These are phyloP conservation scores for Aleiodes sp. DNA, from an alignment of 1,140 invertebrate species.

Conservation along the genomic window DNA sequence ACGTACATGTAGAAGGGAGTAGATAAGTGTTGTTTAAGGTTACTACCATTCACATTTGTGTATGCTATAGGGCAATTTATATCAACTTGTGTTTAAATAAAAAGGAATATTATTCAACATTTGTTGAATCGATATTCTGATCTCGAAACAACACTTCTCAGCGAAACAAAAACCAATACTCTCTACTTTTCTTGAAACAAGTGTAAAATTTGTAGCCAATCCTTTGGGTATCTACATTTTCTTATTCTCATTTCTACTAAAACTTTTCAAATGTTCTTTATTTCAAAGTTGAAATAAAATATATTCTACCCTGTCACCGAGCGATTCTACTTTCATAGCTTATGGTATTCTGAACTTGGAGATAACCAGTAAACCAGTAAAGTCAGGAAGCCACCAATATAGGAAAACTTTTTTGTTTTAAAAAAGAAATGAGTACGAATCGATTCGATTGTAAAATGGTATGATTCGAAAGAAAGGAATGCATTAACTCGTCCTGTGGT, in stretches of 20 bases:
- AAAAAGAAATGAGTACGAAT: background rate
- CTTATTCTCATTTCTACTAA: background rate
- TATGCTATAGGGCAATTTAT: background rate
- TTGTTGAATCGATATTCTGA: background rate
- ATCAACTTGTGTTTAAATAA: background rate
- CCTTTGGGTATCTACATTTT: background rate
- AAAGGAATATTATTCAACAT: too few relatives aligned
- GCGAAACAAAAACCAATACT: too few relatives aligned
- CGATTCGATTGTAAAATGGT: background rate
- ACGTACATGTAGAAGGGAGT: background rate
- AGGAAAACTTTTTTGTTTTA: background rate
- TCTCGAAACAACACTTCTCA: too few relatives aligned
- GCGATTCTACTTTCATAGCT: background rate
- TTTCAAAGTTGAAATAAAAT: background rate
- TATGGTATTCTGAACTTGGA: background rate
- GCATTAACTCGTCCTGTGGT: slow-evolving; percentile 25
- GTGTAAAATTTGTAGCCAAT: background rate
- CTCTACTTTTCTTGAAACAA: background rate
- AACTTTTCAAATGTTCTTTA: background rate
- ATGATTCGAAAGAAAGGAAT: slow-evolving; percentile 30
- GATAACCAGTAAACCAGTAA: background rate
- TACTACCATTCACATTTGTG: background rate
- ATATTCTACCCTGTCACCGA: background rate
- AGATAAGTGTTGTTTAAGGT: slow-evolving; percentile 4
- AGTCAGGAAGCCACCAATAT: background rate